Evolutionary conservation across 2,888 invertebrate species (phyloP), one percentile per base, ranked within the genome.

Genomic region (Aspidapion aeneum): DNA sequence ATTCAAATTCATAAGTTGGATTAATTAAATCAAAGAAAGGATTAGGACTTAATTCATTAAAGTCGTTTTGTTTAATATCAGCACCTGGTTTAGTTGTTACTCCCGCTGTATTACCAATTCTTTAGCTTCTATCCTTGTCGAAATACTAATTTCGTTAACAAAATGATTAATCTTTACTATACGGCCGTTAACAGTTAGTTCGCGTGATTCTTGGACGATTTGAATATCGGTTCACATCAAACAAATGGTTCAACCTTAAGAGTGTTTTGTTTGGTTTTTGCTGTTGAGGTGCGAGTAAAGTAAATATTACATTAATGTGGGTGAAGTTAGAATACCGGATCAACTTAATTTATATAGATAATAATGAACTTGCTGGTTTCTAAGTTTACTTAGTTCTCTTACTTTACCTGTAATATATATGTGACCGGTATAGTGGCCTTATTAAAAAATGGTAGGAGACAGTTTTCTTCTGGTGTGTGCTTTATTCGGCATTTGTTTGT

Each of bases 191-290:
- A 75, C 74, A 74, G 72, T 74, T 73, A 67, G 72, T 72, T 75
- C 69, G 75, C 75, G 75, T 75, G 75, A 68, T 63, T 55, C 65
- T 63, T 66, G 66, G 68, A 72, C 73, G 72, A 75, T 75, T 75
- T 75, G 75, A 74, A 75, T 75, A 75, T 75, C 75, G 71, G 69
- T 7, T 67, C 69, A 69, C 70, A 75, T 74, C 74, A 74, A 74
- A 74, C 74, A 74, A 74, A 75, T 74, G 72, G 73, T 72, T 71
- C 72, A 70, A 72, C 69, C 75, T 35, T 35, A 35, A 12, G 5
- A 12, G 35, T 12, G 35, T 35, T 35, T 35, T 35, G 35, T 12
- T 35, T n/a, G n/a, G n/a, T n/a, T n/a, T n/a, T n/a, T n/a, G n/a
- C n/a, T n/a, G n/a, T n/a, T n/a, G n/a, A n/a, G n/a, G n/a, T n/a